Evolutionary conservation across 37 sponge, comb jelly and placozoan species (phyloP), one percentile per base, ranked within the genome.

Genomic region (Geodia barretti): DNA sequence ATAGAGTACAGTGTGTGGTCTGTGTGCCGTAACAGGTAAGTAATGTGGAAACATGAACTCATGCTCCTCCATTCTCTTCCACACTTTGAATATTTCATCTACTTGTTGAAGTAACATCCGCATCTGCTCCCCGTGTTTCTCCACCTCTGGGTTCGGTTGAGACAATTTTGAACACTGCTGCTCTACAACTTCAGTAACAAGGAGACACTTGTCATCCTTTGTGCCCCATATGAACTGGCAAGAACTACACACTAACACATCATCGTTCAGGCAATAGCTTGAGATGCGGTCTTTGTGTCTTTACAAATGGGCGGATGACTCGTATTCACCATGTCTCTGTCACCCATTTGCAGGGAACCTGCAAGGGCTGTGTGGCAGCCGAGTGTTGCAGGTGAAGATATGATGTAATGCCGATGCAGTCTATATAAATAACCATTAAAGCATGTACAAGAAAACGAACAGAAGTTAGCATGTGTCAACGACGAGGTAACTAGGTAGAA

Each of bases 231-330:
- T 80, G 7, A 87, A 33, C 3, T 74, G 70, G 54, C 87, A 87
- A 1, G 87, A 80, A 25, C 81, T 80, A 34, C 87, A 87, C 1
- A 87, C 78, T 2, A 87, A 54, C 0, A 0, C 60, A 11, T 65
- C 62, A 43, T 80, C 81, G 23, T 80, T 74, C 32, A 69, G n/a
- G 62, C 87, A 87, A 34, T 67, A 87, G 31, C 76, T 79, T 17
- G 81, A 59, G 60, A 87, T 74, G 21, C 68, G 67, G 62, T 87
- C 87, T 1, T 74, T 75, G 38, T 87, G 87, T 0, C 76, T 1
- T 64, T 11, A 78, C 79, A 78, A 20, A 78, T 8, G 39, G 58
- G 75, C 3, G 26, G 26, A 59, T 14, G 19, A 59, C 19, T 14
- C 20, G 60, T 59, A 59, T 14, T 14, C 20, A 59, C n/a, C n/a